Conservation (phyloP, 2,888 invertebrate species). For the Syritta pipiens region DNA sequence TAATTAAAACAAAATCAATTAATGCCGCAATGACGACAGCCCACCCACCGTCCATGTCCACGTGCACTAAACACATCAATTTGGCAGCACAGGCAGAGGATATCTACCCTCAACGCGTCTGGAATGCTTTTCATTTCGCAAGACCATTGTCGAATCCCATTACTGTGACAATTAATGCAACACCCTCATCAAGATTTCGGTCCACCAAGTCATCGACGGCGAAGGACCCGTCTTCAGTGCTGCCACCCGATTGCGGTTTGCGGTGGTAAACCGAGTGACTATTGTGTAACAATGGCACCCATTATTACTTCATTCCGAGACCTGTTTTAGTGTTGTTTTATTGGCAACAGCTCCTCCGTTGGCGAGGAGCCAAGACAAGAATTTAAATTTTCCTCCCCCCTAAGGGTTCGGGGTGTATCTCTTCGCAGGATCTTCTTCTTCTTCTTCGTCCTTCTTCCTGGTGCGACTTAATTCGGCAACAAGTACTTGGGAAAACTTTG, state of each 20-base stretch:
- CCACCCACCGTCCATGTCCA: not conserved
- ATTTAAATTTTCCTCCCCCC: slow-evolving; percentile 58
- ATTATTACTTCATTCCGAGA: slow-evolving; percentile 64
- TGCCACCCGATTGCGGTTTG: slow-evolving; percentile 3
- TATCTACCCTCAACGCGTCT: slow-evolving; percentile 10
- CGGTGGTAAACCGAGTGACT: slow-evolving; percentile 49
- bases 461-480: slow-evolving; percentile 64
- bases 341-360: slow-evolving; percentile 33
- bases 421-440: slow-evolving; percentile 13
- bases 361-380: slow-evolving; percentile 46
- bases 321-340: slow-evolving; percentile 61
- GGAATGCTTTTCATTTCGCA: slow-evolving; percentile 50
- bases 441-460: not conserved
- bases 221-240: too few species aligned
- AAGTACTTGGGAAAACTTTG: slow-evolving; percentile 54
- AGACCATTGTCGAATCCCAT: slow-evolving; percentile 55
- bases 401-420: slow-evolving; percentile 53
- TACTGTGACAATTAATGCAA: slow-evolving; percentile 67
- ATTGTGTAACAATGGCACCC: slow-evolving; percentile 58
- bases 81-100: slow-evolving; percentile 1
- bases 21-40: slow-evolving; percentile 22
- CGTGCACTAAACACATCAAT: slow-evolving; percentile 41
- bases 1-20: slow-evolving; percentile 69
- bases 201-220: slow-evolving; percentile 26
- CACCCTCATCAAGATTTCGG: slow-evolving; percentile 66